Conservation (phyloP, 2,888 invertebrate species). For the Caenorhabditis sulstoni region DNA sequence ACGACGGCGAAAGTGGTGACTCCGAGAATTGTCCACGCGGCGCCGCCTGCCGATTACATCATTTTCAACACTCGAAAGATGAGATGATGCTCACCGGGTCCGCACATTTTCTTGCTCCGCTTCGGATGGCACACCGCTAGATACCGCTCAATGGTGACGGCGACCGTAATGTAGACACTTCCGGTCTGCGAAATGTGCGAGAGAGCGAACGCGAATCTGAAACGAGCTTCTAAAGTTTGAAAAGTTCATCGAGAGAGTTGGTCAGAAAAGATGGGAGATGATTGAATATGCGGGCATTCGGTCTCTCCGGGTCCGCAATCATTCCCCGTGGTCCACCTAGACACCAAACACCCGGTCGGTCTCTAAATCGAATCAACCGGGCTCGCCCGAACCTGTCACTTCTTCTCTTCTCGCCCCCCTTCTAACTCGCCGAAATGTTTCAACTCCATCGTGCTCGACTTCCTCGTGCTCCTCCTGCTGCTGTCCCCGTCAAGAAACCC, state of each 20-base stretch:
- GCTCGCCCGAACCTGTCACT: conserved; percentile 10
- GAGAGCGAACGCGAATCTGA: conserved; percentile 75
- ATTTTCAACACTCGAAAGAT: background rate
- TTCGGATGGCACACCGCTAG: conserved; percentile 76
- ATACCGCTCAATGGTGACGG: conserved; percentile 78
- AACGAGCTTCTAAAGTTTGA: background rate
- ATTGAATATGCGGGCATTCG: conserved; percentile 31
- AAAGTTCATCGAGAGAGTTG: background rate
- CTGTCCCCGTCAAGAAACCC: conserved; percentile 34
- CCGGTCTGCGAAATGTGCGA: conserved; percentile 79
- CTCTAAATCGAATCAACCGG: conserved; percentile 26
- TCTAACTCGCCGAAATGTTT: too few relatives aligned
- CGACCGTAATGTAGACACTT: conserved; percentile 76
- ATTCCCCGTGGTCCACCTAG: conserved; percentile 25
- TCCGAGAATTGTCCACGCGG: conserved; percentile 74
- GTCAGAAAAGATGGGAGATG: conserved; percentile 32
- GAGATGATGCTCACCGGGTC: conserved; percentile 51
- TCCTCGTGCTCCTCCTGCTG: conserved; percentile 26
- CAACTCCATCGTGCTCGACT: conserved; percentile 34
- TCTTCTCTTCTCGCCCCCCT: conserved; percentile 12
- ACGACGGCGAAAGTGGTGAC: conserved; percentile 77
- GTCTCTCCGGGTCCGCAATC: conserved; percentile 18
- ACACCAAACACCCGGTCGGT: conserved; percentile 34
- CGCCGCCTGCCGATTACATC: conserved; percentile 60
- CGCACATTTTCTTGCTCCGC: conserved; percentile 68